Percentiles rank a stretch among this genome's conserved stretches.
phyloP scores from a whole-genome alignment of 2,113 vertebrate genomes.

The Hypocryptadius cinnamomeus region DNA sequence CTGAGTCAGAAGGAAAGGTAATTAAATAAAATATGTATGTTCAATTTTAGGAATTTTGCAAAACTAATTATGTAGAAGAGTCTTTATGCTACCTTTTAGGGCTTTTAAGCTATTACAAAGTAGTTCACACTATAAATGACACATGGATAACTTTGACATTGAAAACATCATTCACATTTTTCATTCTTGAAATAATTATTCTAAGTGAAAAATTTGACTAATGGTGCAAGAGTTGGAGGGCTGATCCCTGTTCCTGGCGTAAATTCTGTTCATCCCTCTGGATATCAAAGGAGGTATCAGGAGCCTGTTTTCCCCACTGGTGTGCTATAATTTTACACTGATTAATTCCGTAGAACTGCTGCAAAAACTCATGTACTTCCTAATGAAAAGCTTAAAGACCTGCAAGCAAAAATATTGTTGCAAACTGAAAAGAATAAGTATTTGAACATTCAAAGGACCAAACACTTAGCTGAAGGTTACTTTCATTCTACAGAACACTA shows the following conservation, averaged over 20 bases:
- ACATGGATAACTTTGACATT: not conserved
- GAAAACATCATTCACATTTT: not conserved
- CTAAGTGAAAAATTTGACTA: not conserved
- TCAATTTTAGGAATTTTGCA: not conserved
- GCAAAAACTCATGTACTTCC: not conserved
- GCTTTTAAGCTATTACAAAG: not conserved
- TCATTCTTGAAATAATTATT: not conserved
- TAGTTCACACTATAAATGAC: not conserved
- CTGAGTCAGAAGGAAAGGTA: slow-evolving; percentile 10
- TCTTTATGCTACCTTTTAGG: not conserved
- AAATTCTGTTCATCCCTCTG: not conserved
- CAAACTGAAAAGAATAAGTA: not conserved
- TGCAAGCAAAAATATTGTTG: not conserved
- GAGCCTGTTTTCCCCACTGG: not conserved
- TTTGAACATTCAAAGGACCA: not conserved
- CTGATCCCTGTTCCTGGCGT: not conserved
- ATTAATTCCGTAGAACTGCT: not conserved
- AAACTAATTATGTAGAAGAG: not conserved
- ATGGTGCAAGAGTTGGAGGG: not conserved
- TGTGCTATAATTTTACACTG: not conserved
- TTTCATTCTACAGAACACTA: not conserved
- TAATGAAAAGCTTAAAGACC: not conserved
- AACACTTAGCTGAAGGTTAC: not conserved
- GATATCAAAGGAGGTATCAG: not conserved
- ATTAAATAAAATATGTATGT: not conserved